Base-by-base conservation (phyloP, 2,888 invertebrate species). In the Adineta ricciae region DNA sequence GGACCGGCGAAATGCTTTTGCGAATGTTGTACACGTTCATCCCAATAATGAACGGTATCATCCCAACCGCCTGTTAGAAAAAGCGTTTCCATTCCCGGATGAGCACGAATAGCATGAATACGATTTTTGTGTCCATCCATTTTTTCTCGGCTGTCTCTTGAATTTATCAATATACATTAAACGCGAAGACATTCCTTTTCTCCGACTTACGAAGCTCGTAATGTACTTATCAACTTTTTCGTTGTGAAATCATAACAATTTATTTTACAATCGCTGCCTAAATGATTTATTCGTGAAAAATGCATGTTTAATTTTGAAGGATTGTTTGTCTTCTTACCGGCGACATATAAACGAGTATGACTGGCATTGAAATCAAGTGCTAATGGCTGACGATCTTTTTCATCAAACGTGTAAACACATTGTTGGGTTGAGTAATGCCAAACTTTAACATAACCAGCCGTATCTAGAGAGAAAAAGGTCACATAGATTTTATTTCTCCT, bases 11-110 rank as follows among this genome's bases (percentile, higher is more conserved):
- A 36, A 83, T 41, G 78, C 64, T 85, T 88, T 88, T 87, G 90
- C 90, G 86, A 86, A 84, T 83, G 46, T 41, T 50, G 14, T 32
- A 49, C 32, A 32, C 83, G 84, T 41, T 84, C 84, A 56, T 86
- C 84, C 86, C 86, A 54, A 87, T 89, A 89, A 88, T 90, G 90
- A 19, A 90, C 88, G 8, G 90, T 90, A 86, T 90, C 89, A 87
- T 90, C 90, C 90, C 90, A 90, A 24, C 90, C 90, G 9, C 90
- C 90, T 14, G 90, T 88, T 87, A 90, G 90, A 72, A 90, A 86
- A 86, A 90, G 87, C 11, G 88, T 88, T 54, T 88, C 88, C 54
- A 87, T 87, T 19, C 36, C 16, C 8, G 89, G 89, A 87, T 90
- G 89, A 86, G 89, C 90, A 87, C 89, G 88, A 8, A 89, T 86